Percentiles rank a stretch among this genome's conserved stretches.
These are phyloP conservation scores for Cosmorhoe ocellata DNA, from an alignment of 2,888 invertebrate genomes.

Conservation along the genomic window DNA sequence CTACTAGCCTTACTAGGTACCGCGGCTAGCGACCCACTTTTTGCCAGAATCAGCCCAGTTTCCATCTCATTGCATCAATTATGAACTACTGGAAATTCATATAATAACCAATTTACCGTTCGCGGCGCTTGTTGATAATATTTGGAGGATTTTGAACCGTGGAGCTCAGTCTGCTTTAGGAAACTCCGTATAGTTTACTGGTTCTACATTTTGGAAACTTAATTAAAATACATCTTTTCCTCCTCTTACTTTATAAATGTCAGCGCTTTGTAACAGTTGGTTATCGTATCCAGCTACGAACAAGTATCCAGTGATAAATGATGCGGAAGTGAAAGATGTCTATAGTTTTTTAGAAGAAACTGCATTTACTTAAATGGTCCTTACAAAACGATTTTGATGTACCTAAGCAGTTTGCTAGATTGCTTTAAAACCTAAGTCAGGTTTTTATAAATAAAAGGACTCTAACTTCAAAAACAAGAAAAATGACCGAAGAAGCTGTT, in stretches of 20 bases:
- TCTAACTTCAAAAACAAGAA: too few relatives aligned
- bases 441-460: too few relatives aligned
- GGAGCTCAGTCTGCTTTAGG: slow-evolving; percentile 5
- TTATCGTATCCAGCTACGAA: too few relatives aligned
- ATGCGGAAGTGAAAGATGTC: too few relatives aligned
- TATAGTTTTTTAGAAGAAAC: too few relatives aligned
- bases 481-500: too few relatives aligned
- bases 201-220: neutral
- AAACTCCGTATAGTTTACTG: slow-evolving; percentile 5
- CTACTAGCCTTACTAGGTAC: slow-evolving; percentile 18
- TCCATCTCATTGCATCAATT: slow-evolving; percentile 40
- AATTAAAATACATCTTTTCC: neutral
- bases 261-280: too few relatives aligned
- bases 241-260: neutral
- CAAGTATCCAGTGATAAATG: too few relatives aligned
- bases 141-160: slow-evolving; percentile 16
- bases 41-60: slow-evolving; percentile 44
- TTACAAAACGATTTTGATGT: too few relatives aligned
- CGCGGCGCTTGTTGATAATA: slow-evolving; percentile 16
- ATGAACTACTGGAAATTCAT: slow-evolving; percentile 36
- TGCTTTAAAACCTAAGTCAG: too few relatives aligned
- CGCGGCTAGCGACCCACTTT: slow-evolving; percentile 48
- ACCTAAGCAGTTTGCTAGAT: too few relatives aligned
- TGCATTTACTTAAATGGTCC: too few relatives aligned
- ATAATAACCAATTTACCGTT: slow-evolving; percentile 31